phyloP scores from a whole-genome alignment of 1,140 invertebrate genomes.

The Bombus difficillimus region DNA sequence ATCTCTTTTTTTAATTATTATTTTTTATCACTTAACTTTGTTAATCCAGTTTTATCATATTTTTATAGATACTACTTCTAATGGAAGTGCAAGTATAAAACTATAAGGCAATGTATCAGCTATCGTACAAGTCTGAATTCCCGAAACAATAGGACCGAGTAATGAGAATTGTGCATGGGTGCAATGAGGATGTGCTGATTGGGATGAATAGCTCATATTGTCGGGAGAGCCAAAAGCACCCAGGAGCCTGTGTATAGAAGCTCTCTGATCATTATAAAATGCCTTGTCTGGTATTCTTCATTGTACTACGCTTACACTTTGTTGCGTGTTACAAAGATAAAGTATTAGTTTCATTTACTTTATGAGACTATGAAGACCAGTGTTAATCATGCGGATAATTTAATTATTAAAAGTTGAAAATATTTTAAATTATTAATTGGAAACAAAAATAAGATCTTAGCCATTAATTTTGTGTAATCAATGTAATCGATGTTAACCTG shows the following conservation, averaged over 20 bases:
- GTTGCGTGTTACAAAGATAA: neutral
- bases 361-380: neutral
- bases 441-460: neutral
- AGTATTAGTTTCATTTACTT: neutral
- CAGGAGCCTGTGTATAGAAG: conserved; percentile 69
- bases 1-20: neutral
- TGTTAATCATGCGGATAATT: neutral
- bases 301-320: conserved; percentile 26
- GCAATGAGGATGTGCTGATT: conserved; percentile 81
- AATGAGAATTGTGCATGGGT: conserved; percentile 77
- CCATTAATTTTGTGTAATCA: neutral
- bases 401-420: neutral
- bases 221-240: conserved; percentile 74
- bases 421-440: neutral
- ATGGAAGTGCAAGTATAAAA: neutral
- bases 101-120: neutral
- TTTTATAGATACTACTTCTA: neutral
- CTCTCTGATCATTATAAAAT: conserved; percentile 54
- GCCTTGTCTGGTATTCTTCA: conserved; percentile 39
- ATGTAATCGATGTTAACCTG: neutral
- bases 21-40: neutral
- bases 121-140: conserved; percentile 60
- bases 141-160: conserved; percentile 75
- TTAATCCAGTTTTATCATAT: neutral
- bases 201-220: conserved; percentile 78